Evolutionary conservation across 2,113 vertebrate genomes (phyloP).

Genomic region (Nibea albiflora): DNA sequence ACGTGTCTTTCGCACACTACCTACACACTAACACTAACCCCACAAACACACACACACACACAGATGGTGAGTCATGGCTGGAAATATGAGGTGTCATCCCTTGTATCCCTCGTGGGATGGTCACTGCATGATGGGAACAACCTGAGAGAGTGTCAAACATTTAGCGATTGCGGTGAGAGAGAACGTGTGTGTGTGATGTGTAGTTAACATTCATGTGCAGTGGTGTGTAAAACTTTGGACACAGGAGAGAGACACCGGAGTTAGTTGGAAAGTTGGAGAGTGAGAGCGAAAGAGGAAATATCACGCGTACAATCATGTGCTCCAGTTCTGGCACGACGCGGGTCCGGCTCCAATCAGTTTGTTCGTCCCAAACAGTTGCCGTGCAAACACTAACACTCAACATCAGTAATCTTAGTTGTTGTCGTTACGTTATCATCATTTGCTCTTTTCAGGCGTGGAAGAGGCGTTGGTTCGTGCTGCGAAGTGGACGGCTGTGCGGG

Average conservation of each 20-base stretch:
- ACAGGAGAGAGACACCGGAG: neutral
- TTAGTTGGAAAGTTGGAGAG: neutral
- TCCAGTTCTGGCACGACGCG: too few species aligned
- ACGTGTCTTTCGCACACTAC: conserved; percentile 7
- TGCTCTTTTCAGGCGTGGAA: conserved; percentile 88
- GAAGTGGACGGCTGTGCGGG: conserved; percentile 91
- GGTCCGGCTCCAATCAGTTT: too few species aligned
- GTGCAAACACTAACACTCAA: too few species aligned
- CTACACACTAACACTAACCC: conserved; percentile 5
- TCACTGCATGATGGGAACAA: neutral
- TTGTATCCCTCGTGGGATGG: conserved; percentile 27
- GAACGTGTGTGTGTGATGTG: neutral
- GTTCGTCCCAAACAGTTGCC: too few species aligned
- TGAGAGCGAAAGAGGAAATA: neutral
- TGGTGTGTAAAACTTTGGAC: conserved; percentile 24
- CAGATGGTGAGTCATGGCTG: conserved; percentile 45
- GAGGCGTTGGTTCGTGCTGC: conserved; percentile 93
- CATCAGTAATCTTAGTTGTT: too few species aligned
- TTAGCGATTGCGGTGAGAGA: neutral
- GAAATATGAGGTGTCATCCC: conserved; percentile 51
- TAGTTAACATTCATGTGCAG: conserved; percentile 20
- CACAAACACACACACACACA: conserved; percentile 19
- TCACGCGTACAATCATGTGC: neutral
- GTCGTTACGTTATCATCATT: too few species aligned
- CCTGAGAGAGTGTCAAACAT: conserved; percentile 41